phyloP scores from a whole-genome alignment of 2,888 invertebrate genomes.

The Nemotelus pantherinus region DNA sequence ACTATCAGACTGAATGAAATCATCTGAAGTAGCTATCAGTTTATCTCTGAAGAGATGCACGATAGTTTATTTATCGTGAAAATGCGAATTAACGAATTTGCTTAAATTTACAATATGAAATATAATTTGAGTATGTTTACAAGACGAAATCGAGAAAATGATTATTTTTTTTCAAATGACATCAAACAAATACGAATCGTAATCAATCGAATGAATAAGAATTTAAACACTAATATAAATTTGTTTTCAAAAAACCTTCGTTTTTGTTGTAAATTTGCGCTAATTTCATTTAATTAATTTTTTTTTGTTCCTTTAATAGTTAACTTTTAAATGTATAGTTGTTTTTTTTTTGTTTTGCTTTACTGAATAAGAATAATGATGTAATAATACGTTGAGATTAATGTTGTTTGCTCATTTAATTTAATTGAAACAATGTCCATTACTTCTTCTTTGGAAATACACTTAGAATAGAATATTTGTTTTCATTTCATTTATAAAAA shows the following conservation, averaged over 20 bases:
- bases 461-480: slow-evolving; percentile 2
- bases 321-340: slow-evolving; percentile 30
- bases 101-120: slow-evolving; percentile 7
- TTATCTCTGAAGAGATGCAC: no score
- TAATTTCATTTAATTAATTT: slow-evolving; percentile 37
- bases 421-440: slow-evolving; percentile 28
- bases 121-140: slow-evolving; percentile 10
- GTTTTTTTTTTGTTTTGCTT: slow-evolving; percentile 21
- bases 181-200: slow-evolving; percentile 18
- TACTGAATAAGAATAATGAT: slow-evolving; percentile 36
- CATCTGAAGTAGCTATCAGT: no score
- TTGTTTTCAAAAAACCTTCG: slow-evolving; percentile 1
- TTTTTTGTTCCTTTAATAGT: slow-evolving; percentile 40
- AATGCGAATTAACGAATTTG: not conserved
- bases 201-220: slow-evolving; percentile 19
- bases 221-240: slow-evolving; percentile 33
- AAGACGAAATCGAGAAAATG: not conserved
- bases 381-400: slow-evolving; percentile 34
- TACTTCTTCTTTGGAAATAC: slow-evolving; percentile 2
- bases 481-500: slow-evolving; percentile 18
- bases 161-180: not conserved
- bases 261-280: slow-evolving; percentile 45
- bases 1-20: not conserved
- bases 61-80: not conserved
- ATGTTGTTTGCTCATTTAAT: not conserved